Base-by-base conservation (phyloP, 1,140 invertebrate genomes). In the Drosophila persimilis region DNA sequence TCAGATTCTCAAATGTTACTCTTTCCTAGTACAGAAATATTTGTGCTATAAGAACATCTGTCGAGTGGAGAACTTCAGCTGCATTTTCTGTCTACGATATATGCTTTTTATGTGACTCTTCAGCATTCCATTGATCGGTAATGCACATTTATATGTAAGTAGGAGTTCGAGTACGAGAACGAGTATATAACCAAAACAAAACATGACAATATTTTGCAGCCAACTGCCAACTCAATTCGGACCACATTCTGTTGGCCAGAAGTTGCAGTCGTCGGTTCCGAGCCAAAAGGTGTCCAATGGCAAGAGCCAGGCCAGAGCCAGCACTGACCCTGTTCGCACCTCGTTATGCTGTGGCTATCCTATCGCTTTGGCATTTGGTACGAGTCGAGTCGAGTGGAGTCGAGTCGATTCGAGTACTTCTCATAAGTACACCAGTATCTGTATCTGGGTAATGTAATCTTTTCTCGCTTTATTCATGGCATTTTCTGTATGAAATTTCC, bases 241-340 rank as follows among this genome's bases (percentile, higher is more conserved):
- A 66, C 65, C 62, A 66, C 43, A 67, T 67, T 55, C 65, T 47
- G 48, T 11, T 67, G 62, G 65, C 50, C 65, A 66, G 20, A 9
- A 9, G 31, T 31, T 9, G 31, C 31, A 1, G 26, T 26, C 26
- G 24, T 26, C 24, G 29, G 8, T n/a, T 8, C 31, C 43, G 39
- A 35, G 31, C 51, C 51, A 20, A 53, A 53, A 53, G 51, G 51
- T 59, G 67, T 20, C 43, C 48, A 57, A 58, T 39, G 35, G 11
- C 35, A 11, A 39, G 2, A 9, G 31, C 31, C 31, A 55, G 73
- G 55, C 50, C 29, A 63, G 56, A 20, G 20, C 20, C 57, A 35
- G 22, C 51, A 60, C 57, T 86, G 81, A 86, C 83, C 81, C 77
- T 81, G 83, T 88, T 86, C 59, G 81, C 79, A 63, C 63, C 56